Base-by-base conservation (phyloP, 1,140 invertebrate species). In the Chymomyza costata region DNA sequence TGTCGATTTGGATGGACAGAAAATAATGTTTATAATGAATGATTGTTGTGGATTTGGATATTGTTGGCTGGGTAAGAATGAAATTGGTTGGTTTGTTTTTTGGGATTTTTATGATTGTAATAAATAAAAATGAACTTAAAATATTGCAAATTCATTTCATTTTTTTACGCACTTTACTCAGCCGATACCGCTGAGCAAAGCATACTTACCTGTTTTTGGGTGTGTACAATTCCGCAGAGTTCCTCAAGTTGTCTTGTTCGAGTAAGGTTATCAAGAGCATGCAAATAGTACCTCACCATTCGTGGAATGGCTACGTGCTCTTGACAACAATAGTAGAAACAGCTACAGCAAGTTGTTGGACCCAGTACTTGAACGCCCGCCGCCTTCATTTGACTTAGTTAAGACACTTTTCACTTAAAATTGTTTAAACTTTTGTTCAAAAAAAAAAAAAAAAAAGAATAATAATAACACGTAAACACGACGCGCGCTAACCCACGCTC, bases 111-210 rank as follows among this genome's bases (percentile, higher is more conserved):
- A 32, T 25, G 31, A 3, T 37, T 17, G 16, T 14, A 19, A 6
- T 78, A 67, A 51, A 13, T 41, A 53, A 61, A 74, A 70, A 67
- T 59, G 47, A 81, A 70, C 54, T 69, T 59, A 82, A 67, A 81
- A 78, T 65, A 66, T 40, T 40, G 70, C n/a, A 64, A 76, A 81
- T 81, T 68, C 55, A 80, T 50, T 62, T 78, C 55, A 78, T 71
- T 82, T 67, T 65, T 34, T 54, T 49, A 28, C 28, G 39, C 55
- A 70, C 80, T 82, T 66, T 65, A 71, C 70, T 47, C 71, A 80
- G 78, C 82, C 82, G 82, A 84, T 84, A 84, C 82, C 76, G 82
- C 74, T 45, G 53, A 62, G 67, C 82, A 73, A 78, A 83, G 82
- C 50, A 84, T 84, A 84, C 82, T 82, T 64, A 84, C 82, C 82